Conservation (phyloP, 2,888 invertebrate species). For the Carpatolechia fugitivella region DNA sequence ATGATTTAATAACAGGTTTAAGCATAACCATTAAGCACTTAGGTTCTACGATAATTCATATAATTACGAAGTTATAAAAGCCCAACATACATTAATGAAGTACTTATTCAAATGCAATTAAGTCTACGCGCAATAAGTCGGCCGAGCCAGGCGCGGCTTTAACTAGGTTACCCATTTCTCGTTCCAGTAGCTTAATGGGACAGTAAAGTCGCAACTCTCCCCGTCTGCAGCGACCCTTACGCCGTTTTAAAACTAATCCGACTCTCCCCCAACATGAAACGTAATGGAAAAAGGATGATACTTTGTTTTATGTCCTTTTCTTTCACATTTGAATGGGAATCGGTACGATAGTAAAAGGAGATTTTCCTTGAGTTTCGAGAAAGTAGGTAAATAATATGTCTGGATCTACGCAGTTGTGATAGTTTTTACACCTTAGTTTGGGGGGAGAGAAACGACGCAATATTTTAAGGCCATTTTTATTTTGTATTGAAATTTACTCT, state of each 20-base stretch:
- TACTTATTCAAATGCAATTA: conserved; percentile 55
- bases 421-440: background rate
- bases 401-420: conserved; percentile 1
- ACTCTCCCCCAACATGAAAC: conserved; percentile 46
- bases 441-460: background rate
- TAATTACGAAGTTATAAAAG: conserved; percentile 1
- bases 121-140: conserved; percentile 47
- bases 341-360: background rate
- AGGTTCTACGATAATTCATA: background rate
- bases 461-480: background rate
- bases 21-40: background rate
- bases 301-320: background rate
- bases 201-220: conserved; percentile 48
- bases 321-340: background rate
- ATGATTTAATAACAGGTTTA: background rate
- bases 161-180: conserved; percentile 75
- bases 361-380: background rate
- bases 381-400: background rate
- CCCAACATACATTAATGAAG: conserved; percentile 17
- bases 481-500: too few species aligned
- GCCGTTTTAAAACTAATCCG: conserved; percentile 50
- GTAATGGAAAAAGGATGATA: background rate
- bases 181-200: conserved; percentile 34
- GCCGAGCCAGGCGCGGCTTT: conserved; percentile 58
- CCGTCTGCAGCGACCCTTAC: conserved; percentile 40